phyloP scores from a whole-genome alignment of 2,113 vertebrate species.

The Merops nubicus region DNA sequence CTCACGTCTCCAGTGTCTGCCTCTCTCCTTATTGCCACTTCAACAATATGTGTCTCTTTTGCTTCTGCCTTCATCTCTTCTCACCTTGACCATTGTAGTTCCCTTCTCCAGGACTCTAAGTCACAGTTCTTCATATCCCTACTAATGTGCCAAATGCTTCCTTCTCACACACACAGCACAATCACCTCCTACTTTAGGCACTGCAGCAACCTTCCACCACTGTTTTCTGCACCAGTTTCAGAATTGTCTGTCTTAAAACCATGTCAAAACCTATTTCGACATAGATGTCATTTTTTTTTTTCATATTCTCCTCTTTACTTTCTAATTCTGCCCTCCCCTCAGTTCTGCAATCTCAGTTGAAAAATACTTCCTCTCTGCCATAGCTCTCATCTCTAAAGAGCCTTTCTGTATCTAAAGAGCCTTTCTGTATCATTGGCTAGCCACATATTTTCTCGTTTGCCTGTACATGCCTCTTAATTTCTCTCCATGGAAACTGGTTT shows the following conservation, averaged over 20 bases:
- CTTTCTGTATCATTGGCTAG: constrained; percentile 39
- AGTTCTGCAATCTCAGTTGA: neutral
- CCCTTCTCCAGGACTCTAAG: neutral
- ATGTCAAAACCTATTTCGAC: neutral
- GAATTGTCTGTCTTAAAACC: neutral
- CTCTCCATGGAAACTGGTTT: constrained; percentile 55
- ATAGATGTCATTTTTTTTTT: neutral
- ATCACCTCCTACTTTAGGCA: neutral
- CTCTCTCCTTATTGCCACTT: neutral
- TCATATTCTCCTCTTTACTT: neutral
- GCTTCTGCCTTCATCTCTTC: neutral
- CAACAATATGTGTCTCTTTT: neutral
- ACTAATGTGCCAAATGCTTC: neutral
- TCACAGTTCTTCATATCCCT: neutral
- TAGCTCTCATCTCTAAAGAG: neutral
- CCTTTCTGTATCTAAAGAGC: neutral
- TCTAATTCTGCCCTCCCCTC: neutral
- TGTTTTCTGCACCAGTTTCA: neutral
- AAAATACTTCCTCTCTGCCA: constrained; percentile 21
- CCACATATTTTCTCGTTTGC: constrained; percentile 47
- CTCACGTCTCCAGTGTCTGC: neutral
- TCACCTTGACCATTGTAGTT: neutral
- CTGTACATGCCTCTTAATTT: constrained; percentile 53
- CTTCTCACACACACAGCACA: neutral
- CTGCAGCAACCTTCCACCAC: neutral